These are phyloP conservation scores for Lycocorax pyrrhopterus DNA, from an alignment of 2,113 vertebrate genomes.

Conservation along the genomic window DNA sequence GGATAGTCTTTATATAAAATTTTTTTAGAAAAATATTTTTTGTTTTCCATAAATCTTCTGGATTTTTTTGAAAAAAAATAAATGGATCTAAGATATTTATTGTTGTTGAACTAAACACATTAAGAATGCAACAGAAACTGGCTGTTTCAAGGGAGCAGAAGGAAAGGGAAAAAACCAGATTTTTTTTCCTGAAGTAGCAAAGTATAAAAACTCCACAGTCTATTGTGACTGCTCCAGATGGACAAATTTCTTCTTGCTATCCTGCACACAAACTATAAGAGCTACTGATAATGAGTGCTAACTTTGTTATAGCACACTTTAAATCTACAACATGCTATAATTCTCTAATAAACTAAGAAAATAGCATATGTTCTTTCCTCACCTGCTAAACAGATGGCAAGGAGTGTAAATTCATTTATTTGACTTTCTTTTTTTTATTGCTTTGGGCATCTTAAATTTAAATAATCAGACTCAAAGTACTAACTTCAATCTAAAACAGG, in stretches of 20 bases:
- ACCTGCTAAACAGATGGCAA: conserved; percentile 62
- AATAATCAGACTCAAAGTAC: conserved; percentile 48
- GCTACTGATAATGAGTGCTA: not conserved
- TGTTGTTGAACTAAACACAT: not conserved
- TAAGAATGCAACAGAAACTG: not conserved
- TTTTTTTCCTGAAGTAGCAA: conserved; percentile 2
- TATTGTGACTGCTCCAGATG: not conserved
- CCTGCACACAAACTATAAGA: not conserved
- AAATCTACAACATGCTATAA: conserved; percentile 38
- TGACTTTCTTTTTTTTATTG: conserved; percentile 49
- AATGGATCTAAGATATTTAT: not conserved
- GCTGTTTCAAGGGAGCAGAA: not conserved
- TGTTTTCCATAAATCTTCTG: not conserved
- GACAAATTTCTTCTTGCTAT: not conserved
- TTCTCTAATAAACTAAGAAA: conserved; percentile 36
- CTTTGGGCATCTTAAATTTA: conserved; percentile 58
- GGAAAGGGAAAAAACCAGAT: not conserved
- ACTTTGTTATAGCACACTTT: conserved; percentile 12
- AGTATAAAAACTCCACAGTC: not conserved
- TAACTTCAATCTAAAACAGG: conserved; percentile 62
- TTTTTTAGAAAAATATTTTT: not conserved
- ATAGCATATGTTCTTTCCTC: conserved; percentile 25
- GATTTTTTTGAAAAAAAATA: not conserved
- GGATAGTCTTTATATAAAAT: too few species aligned
- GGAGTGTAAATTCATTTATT: conserved; percentile 63